Conservation (phyloP, 2,113 vertebrate species). For the Neolamprologus fasciatus region DNA sequence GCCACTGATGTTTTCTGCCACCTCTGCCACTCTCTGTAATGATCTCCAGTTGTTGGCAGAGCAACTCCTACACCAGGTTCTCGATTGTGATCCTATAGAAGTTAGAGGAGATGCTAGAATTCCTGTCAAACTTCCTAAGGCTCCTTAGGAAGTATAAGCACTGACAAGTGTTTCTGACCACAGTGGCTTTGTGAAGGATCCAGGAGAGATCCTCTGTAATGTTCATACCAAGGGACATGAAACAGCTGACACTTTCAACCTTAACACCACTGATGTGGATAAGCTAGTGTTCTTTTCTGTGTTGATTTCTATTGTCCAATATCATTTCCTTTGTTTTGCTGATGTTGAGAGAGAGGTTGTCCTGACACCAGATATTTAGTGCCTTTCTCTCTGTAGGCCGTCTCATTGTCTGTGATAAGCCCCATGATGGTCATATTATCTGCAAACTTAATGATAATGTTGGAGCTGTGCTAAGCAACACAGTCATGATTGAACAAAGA, state of each 20-base stretch:
- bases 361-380: not conserved
- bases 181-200: not conserved
- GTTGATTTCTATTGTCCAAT: not conserved
- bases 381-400: not conserved
- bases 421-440: not conserved
- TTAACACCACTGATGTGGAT: not conserved
- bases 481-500: not conserved
- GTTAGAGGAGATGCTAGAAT: not conserved
- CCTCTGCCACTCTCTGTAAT: not conserved
- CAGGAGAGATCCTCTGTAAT: not conserved
- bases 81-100: not conserved
- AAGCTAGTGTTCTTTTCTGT: not conserved
- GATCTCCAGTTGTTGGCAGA: not conserved
- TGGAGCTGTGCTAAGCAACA: not conserved
- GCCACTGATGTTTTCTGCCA: not conserved
- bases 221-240: not conserved
- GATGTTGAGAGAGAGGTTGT: not conserved
- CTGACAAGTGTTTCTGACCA: not conserved
- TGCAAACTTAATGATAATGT: not conserved
- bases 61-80: not conserved
- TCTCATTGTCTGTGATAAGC: not conserved
- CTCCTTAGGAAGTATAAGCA: not conserved
- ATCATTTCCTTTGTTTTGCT: not conserved
- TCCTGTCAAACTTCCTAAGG: not conserved
- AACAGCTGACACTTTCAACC: not conserved